Percentiles rank a stretch among this genome's conserved stretches.
These are phyloP conservation scores for Nyleta sp. DNA, from an alignment of 2,888 invertebrate genomes.

Conservation along the genomic window DNA sequence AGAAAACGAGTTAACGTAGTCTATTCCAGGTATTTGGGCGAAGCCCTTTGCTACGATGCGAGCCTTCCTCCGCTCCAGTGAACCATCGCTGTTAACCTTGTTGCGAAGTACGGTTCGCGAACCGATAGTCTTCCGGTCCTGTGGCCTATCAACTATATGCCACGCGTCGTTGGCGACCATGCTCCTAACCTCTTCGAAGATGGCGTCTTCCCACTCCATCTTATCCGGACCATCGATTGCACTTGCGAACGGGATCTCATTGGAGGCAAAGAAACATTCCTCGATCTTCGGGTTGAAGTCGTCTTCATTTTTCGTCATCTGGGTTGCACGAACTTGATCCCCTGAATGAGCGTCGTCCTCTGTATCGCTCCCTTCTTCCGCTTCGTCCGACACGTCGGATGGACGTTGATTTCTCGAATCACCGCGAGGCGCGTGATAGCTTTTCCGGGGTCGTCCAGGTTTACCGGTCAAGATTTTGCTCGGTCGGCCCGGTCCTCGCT, in stretches of 20 bases:
- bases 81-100: neutral
- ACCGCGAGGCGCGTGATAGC: neutral
- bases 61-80: slow-evolving; percentile 54
- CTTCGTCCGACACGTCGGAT: neutral
- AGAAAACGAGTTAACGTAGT: slow-evolving; percentile 49
- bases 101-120: neutral
- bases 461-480: neutral
- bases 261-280: neutral
- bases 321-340: neutral
- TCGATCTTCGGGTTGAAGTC: neutral
- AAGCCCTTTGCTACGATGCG: slow-evolving; percentile 61
- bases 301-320: neutral
- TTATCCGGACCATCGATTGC: slow-evolving; percentile 7
- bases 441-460: neutral
- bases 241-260: slow-evolving; percentile 9
- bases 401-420: neutral
- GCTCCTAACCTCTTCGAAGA: slow-evolving; percentile 14
- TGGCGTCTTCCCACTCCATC: neutral
- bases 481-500: neutral
- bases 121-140: neutral
- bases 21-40: slow-evolving; percentile 54
- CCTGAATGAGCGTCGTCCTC: neutral
- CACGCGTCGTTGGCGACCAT: slow-evolving; percentile 52
- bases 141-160: slow-evolving; percentile 39
- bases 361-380: no score